These are phyloP conservation scores for Leptodirus hochenwartii DNA, from an alignment of 2,888 invertebrate species.

Conservation along the genomic window DNA sequence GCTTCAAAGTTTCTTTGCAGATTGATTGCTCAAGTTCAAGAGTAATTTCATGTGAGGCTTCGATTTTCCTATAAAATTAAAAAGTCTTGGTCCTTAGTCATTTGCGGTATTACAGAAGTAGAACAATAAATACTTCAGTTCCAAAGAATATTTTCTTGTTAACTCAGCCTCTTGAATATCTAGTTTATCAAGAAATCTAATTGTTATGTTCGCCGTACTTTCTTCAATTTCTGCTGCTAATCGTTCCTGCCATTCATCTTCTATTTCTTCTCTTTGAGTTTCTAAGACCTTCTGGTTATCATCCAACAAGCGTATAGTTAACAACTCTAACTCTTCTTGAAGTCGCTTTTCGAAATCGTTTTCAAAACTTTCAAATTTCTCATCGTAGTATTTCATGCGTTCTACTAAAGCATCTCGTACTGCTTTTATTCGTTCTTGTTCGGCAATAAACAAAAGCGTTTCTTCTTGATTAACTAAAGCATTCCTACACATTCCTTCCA, in stretches of 20 bases:
- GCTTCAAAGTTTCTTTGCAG: slow-evolving; percentile 17
- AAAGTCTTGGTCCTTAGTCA: slow-evolving; percentile 2
- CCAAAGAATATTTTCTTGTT: slow-evolving; percentile 15
- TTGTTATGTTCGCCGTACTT: slow-evolving; percentile 17
- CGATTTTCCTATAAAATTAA: no score
- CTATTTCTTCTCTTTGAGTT: slow-evolving; percentile 12
- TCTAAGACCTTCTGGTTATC: slow-evolving; percentile 13
- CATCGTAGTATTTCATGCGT: slow-evolving; percentile 11
- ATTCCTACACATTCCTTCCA: slow-evolving; percentile 18
- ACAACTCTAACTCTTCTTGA: slow-evolving; percentile 10
- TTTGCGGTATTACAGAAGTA: not conserved
- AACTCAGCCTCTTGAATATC: slow-evolving; percentile 18
- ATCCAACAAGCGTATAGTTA: slow-evolving; percentile 11
- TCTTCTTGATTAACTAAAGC: slow-evolving; percentile 20
- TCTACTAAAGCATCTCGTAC: slow-evolving; percentile 11
- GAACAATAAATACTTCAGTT: slow-evolving; percentile 16
- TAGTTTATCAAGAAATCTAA: slow-evolving; percentile 17
- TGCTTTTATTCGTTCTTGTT: slow-evolving; percentile 14
- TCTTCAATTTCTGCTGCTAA: slow-evolving; percentile 17
- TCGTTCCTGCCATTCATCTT: slow-evolving; percentile 15
- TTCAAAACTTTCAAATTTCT: slow-evolving; percentile 11
- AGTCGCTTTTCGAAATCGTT: slow-evolving; percentile 14
- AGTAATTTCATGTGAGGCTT: no score
- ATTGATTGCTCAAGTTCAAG: slow-evolving; percentile 15
- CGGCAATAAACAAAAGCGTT: slow-evolving; percentile 13